A percentile compares a stretch with the other conserved stretches of the same genome.
Evolutionary conservation across 1,140 invertebrate species (phyloP).

Genomic region (Drosophila watanabei): DNA sequence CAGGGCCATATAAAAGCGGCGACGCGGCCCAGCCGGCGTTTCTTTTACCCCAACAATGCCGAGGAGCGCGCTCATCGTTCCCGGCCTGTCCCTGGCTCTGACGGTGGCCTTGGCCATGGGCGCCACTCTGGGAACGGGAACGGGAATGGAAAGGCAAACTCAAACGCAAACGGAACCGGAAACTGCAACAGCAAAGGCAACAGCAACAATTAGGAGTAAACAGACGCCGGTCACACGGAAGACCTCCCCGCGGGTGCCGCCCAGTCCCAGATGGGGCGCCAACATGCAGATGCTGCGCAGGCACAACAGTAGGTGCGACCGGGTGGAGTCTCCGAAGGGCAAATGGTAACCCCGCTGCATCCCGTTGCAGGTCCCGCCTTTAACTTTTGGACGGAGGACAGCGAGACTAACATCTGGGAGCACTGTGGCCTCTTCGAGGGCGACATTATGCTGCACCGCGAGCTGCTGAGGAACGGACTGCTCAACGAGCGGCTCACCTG

Average conservation of each 20-base stretch:
- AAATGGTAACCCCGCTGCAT: not conserved
- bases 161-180: not conserved
- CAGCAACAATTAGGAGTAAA: not conserved
- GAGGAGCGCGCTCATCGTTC: slow-evolving; percentile 46
- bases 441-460: slow-evolving; percentile 87
- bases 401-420: slow-evolving; percentile 89
- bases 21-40: slow-evolving; percentile 46
- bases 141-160: not conserved
- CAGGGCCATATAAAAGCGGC: slow-evolving; percentile 65
- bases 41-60: slow-evolving; percentile 67
- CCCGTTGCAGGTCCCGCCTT: slow-evolving; percentile 87
- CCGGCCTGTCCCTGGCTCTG: slow-evolving; percentile 1
- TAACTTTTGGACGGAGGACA: slow-evolving; percentile 87
- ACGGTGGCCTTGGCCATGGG: slow-evolving; percentile 14
- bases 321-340: not conserved
- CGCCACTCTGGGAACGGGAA: not conserved
- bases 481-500: slow-evolving; percentile 88
- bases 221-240: not conserved
- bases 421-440: slow-evolving; percentile 87
- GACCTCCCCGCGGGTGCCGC: slow-evolving; percentile 37
- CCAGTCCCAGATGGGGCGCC: slow-evolving; percentile 74
- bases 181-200: not conserved
- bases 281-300: slow-evolving; percentile 80
- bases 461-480: slow-evolving; percentile 87
- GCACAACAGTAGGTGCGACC: slow-evolving; percentile 72